A percentile compares a stretch with the other conserved stretches of the same genome.
Conservation (phyloP, 2,797 vertebrate species). For the Heliangelus exortis region DNA sequence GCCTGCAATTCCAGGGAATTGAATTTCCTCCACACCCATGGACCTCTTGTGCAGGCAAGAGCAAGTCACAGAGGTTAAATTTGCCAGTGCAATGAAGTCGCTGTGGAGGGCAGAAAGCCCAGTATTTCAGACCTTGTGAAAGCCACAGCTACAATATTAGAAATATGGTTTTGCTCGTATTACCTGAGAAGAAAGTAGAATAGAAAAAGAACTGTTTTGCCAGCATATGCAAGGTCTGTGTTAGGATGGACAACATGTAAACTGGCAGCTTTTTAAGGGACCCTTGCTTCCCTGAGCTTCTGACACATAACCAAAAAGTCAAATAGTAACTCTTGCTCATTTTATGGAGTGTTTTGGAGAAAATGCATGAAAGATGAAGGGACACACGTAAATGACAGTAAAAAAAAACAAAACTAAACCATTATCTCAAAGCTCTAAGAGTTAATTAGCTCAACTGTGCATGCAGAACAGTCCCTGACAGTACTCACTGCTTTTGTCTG, state of each 20-base stretch:
- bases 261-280: background rate
- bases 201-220: background rate
- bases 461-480: background rate
- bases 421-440: background rate
- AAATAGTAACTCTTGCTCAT: background rate
- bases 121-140: background rate
- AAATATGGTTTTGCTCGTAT: background rate
- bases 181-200: background rate
- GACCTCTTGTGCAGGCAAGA: background rate
- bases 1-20: background rate
- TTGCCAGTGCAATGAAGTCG: background rate
- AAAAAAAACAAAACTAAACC: too few relatives aligned
- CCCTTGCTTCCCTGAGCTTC: background rate
- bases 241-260: background rate
- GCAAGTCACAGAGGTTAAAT: background rate
- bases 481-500: background rate
- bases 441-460: background rate
- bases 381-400: background rate
- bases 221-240: background rate
- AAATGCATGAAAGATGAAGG: background rate
- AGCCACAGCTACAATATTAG: background rate
- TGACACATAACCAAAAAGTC: background rate
- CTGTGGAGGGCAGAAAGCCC: background rate
- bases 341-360: background rate
- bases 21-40: background rate